A percentile compares a stretch with the other conserved stretches of the same genome.
Conservation (phyloP, 2,113 vertebrate genomes). For the Dasyprocta punctata region DNA sequence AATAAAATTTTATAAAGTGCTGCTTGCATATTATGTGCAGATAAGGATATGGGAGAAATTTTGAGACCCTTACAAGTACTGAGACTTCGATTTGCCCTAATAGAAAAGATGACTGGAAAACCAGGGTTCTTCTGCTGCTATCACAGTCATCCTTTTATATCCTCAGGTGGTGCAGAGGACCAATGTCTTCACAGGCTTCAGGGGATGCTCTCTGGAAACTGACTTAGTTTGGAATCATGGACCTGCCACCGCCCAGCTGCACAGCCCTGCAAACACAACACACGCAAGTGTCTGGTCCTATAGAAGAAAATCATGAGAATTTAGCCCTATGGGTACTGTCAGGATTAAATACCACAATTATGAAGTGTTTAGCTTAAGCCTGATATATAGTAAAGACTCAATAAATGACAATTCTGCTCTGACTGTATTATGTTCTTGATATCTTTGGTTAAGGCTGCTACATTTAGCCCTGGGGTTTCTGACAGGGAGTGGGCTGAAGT, state of each 20-base stretch:
- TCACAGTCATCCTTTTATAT: rapidly evolving
- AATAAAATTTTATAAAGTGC: background rate
- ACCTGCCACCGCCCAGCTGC: background rate
- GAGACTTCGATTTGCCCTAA: background rate
- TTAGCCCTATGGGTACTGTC: too few relatives aligned
- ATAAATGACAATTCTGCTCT: background rate
- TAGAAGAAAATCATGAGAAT: background rate
- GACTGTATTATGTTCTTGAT: slow-evolving; percentile 48
- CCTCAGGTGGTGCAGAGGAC: rapidly evolving
- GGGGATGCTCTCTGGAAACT: rapidly evolving
- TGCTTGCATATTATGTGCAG: background rate
- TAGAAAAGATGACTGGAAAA: background rate
- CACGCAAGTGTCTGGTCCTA: background rate
- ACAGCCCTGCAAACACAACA: background rate
- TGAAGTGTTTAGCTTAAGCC: background rate
- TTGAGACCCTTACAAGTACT: background rate
- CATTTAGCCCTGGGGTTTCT: slow-evolving; percentile 19
- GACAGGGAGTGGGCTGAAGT: slow-evolving; percentile 51
- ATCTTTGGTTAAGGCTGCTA: slow-evolving; percentile 53
- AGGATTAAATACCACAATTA: rapidly evolving
- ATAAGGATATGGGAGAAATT: background rate
- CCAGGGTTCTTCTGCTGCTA: rapidly evolving
- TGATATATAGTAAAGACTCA: background rate
- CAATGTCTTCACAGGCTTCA: background rate
- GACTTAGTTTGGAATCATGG: background rate